Evolutionary conservation across 2,797 vertebrate species (phyloP), one percentile per base, ranked within the genome.

Genomic region (Halcyon leucocephala): DNA sequence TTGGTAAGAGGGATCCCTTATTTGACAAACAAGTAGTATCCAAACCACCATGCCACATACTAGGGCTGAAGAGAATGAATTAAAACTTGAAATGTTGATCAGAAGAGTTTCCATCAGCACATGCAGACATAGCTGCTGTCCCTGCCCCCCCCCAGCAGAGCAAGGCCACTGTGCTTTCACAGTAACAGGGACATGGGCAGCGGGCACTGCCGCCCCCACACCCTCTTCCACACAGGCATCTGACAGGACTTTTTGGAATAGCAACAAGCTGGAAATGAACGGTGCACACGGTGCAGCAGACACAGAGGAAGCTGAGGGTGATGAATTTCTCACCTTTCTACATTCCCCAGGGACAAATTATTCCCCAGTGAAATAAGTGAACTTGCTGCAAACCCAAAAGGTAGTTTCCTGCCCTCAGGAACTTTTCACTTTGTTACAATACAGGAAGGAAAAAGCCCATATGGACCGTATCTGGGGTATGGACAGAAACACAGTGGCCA

Each of bases 251-350:
- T 64, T 57, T 69, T 44, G 21, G 26, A 83, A 79, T 0, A 72
- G 73, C 1, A 3, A 49, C 54, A 83, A 33, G 37, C 24, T 76
- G 54, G 29, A 86, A 58, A 58, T 2, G 33, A 49, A 60, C 2
- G 5, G 12, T 49, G 7, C 2, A 4, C 0, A 0, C 0, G 0
- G n/a, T 64, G 31, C 69, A 65, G 41, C 0, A 1, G 39, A 54
- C 18, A 5, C 39, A 58, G 49, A 74, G 15, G 28, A 78, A 90
- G 49, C 8, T 78, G 54, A 57, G 18, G 44, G 29, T 0, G 0
- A 37, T 42, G 12, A 35, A 76, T 82, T 84, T 62, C 78, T 76
- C n/a, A 65, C 74, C 51, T 84, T 91, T 62, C 58, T 39, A 31
- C 26, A 37, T 2, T 4, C 7, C 2, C 13, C 0, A 0, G 49